Conservation (phyloP, 2,113 vertebrate species). For the Heteronetta atricapilla region DNA sequence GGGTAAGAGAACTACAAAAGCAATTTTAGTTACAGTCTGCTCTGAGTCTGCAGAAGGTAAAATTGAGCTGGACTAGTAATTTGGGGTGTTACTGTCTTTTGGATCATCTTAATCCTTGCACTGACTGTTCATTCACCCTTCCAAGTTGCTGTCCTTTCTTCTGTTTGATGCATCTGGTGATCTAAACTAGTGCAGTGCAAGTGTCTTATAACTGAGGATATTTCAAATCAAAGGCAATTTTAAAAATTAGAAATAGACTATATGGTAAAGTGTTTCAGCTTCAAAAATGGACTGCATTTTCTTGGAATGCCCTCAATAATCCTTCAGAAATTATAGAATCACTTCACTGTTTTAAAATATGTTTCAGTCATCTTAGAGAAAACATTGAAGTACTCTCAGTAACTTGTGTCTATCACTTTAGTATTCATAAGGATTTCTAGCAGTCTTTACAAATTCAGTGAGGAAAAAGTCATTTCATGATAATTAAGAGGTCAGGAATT, state of each 20-base stretch:
- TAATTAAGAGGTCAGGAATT: conserved; percentile 22
- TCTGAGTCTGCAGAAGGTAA: not conserved
- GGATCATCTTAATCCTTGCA: not conserved
- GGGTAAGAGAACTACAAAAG: not conserved
- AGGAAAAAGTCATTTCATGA: not conserved
- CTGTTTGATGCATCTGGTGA: not conserved
- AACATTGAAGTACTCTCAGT: not conserved
- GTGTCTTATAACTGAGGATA: not conserved
- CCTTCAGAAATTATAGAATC: not conserved
- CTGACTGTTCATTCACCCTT: not conserved
- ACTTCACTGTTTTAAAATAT: not conserved
- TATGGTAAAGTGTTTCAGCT: not conserved
- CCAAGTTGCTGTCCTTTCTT: not conserved
- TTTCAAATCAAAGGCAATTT: not conserved
- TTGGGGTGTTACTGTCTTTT: not conserved
- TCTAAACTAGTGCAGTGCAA: not conserved
- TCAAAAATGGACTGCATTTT: not conserved
- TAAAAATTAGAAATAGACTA: not conserved
- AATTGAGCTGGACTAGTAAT: not conserved
- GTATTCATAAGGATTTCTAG: not conserved
- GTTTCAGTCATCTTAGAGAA: not conserved
- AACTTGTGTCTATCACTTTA: not conserved
- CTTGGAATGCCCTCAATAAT: not conserved
- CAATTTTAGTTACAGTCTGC: not conserved
- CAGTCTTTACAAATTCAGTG: not conserved